A percentile compares a stretch with the other conserved stretches of the same genome.
Conservation (phyloP, 2,888 invertebrate genomes). For the Sesamia inferens region DNA sequence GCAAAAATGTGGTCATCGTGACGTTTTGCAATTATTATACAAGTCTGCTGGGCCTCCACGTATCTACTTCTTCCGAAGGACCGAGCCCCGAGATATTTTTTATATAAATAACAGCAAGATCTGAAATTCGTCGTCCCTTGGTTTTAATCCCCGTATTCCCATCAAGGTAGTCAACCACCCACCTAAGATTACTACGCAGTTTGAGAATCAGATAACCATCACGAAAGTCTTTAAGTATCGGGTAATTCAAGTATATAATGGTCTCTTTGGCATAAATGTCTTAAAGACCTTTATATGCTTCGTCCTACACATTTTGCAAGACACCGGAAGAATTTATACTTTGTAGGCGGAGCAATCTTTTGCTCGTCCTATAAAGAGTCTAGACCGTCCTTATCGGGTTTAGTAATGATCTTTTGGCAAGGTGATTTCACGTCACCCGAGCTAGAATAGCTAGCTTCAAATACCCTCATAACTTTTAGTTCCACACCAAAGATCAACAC, state of each 20-base stretch:
- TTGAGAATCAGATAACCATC: conserved; percentile 19
- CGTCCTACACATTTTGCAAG: conserved; percentile 8
- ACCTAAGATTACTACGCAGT: not conserved
- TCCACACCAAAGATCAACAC: not conserved
- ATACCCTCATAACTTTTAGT: conserved; percentile 8
- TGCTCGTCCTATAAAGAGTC: conserved; percentile 3
- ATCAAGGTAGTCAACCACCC: not conserved
- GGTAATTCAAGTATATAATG: conserved; percentile 18
- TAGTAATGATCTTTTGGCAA: conserved; percentile 20
- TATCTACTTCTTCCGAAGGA: no score
- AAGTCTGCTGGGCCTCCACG: no score
- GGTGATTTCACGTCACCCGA: not conserved
- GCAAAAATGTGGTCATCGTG: not conserved
- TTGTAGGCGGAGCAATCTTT: not conserved
- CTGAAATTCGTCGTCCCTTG: not conserved
- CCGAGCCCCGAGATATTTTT: no score
- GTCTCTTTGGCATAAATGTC: not conserved
- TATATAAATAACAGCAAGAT: no score
- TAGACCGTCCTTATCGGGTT: conserved; percentile 8
- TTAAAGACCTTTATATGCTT: conserved; percentile 18
- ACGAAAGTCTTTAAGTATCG: not conserved
- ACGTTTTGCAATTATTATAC: not conserved
- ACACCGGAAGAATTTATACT: not conserved
- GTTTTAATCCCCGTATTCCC: conserved; percentile 3
- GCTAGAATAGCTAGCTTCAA: not conserved